phyloP scores from a whole-genome alignment of 2,797 vertebrate species.

The Pantherophis alleghaniensis region DNA sequence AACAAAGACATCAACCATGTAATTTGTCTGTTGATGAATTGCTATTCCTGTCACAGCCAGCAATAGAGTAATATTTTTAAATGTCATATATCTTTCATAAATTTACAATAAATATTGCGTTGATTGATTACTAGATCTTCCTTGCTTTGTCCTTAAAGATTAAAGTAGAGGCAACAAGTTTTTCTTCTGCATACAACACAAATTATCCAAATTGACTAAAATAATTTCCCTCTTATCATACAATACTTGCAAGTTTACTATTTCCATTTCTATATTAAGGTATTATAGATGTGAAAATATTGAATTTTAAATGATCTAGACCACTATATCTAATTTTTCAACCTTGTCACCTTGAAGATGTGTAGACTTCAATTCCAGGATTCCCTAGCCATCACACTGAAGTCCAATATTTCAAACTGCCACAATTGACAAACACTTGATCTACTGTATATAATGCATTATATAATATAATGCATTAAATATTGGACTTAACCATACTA shows the following conservation, averaged over 20 bases:
- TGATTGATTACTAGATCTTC: constrained; percentile 11
- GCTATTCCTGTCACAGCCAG: constrained; percentile 14
- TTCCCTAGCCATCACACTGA: too few species aligned
- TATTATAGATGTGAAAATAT: not conserved
- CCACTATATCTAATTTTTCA: too few species aligned
- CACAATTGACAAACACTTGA: too few species aligned
- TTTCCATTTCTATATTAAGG: not conserved
- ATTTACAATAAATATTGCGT: constrained; percentile 2
- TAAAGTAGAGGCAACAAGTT: not conserved
- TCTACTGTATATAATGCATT: too few species aligned
- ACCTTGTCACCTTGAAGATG: too few species aligned
- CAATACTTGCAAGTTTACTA: not conserved
- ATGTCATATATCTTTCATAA: not conserved
- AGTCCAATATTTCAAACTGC: too few species aligned
- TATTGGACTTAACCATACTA: too few species aligned
- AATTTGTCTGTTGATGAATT: not conserved
- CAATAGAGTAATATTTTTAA: not conserved
- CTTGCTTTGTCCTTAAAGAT: constrained; percentile 25
- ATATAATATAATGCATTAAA: too few species aligned
- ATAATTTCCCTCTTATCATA: not conserved
- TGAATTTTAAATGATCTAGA: not conserved
- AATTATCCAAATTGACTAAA: constrained; percentile 14
- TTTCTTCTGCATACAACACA: not conserved
- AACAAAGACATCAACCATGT: not conserved
- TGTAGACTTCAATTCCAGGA: too few species aligned